phyloP scores from a whole-genome alignment of 2,113 vertebrate species.

The Uropsilus gracilis region DNA sequence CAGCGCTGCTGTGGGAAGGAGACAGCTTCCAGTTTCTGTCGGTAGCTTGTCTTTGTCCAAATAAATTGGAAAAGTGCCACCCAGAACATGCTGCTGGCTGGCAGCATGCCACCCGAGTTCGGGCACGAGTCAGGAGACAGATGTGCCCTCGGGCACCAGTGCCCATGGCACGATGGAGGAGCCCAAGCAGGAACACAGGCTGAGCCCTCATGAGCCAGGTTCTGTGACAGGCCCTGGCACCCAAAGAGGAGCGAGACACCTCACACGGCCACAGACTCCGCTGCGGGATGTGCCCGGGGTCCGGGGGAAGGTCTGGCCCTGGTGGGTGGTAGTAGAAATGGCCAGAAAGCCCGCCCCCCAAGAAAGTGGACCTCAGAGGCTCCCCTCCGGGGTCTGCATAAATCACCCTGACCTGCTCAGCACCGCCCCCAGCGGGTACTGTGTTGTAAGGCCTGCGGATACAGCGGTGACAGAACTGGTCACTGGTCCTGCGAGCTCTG shows the following conservation, averaged over 20 bases:
- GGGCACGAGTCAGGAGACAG: neutral
- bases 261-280: fast-evolving
- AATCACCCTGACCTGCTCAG: neutral
- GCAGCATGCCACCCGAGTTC: neutral
- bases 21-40: neutral
- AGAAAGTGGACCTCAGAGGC: neutral
- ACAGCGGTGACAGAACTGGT: neutral
- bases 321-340: no score
- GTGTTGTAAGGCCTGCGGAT: neutral
- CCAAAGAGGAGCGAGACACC: neutral
- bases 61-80: neutral
- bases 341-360: no score
- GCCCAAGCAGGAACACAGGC: neutral
- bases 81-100: neutral
- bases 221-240: neutral
- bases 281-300: no score
- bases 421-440: neutral
- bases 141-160: neutral
- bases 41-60: neutral
- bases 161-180: no score
- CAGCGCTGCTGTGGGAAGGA: neutral
- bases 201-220: neutral
- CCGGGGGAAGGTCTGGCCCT: no score
- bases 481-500: neutral
- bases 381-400: neutral